phyloP scores from a whole-genome alignment of 2,797 vertebrate genomes.

The Delichon dasypus region DNA sequence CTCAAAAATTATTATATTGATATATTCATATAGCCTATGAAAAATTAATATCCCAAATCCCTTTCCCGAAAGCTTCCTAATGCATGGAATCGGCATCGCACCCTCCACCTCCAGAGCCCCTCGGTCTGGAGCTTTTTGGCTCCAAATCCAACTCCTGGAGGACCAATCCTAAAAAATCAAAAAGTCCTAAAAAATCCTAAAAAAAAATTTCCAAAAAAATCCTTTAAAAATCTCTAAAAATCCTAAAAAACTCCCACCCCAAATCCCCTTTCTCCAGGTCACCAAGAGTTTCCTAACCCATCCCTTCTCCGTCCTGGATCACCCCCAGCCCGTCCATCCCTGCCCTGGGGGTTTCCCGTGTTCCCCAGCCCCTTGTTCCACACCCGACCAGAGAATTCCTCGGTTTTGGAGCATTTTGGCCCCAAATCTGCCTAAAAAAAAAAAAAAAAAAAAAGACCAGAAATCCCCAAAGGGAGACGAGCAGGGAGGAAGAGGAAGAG shows the following conservation, averaged over 20 bases:
- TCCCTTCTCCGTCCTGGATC: not conserved
- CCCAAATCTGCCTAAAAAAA: not conserved
- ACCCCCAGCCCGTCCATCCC: not conserved
- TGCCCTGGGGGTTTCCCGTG: rapidly evolving
- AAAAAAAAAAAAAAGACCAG: too few species aligned
- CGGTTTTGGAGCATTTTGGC: rapidly evolving
- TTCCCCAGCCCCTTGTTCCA: not conserved
- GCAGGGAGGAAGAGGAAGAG: too few species aligned
- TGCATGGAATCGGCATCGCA: rapidly evolving
- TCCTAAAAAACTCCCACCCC: too few species aligned
- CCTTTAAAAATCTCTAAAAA: too few species aligned
- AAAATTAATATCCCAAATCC: rapidly evolving
- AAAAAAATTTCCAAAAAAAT: too few species aligned
- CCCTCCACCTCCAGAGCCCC: too few species aligned
- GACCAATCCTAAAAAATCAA: not conserved
- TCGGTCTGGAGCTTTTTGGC: rapidly evolving
- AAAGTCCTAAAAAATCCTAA: too few species aligned
- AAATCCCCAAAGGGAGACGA: not conserved
- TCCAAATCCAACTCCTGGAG: not conserved
- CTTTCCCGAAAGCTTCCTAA: not conserved
- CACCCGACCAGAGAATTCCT: not conserved
- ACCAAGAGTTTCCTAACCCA: not conserved
- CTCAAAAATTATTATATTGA: too few species aligned
- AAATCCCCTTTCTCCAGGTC: not conserved
- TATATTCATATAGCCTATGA: too few species aligned